Evolutionary conservation across 2,797 vertebrate genomes (phyloP), one percentile per base, ranked within the genome.

Genomic region (Mus caroli): DNA sequence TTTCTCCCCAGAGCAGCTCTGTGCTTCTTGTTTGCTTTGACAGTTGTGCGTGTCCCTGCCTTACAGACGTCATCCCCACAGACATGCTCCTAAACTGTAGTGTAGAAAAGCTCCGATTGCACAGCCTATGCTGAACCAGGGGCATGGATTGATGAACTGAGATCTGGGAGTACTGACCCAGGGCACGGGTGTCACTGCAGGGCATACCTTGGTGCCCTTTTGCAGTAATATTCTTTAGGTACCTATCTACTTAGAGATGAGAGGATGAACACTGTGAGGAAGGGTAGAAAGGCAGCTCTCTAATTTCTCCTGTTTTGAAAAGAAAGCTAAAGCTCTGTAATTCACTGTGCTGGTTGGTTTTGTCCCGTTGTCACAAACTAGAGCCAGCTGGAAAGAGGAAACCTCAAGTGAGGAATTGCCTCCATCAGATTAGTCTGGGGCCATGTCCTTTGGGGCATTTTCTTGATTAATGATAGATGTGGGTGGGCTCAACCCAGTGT

Each of bases 131-230:
- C 24, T 54, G 34, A 80, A 90, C 43, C 40, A 13, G 15, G 37
- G 93, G 31, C 28, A 19, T 24, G 31, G 78, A 50, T 50, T 62
- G 78, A 19, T 24, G 31, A 83, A 56, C 56, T 62, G 78, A 73
- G n/a, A 77, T 93, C 69, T 2, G 0, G 11, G 40, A 90, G 24
- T 58, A 67, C 69, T 79, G 56, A 94, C 10, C 20, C 37, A 19
- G 69, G 77, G 28, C 6, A 4, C 34, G 31, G 31, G 19, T 46
- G 15, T 86, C 20, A 58, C 78, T 43, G 40, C 52, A 69, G 34
- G 46, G n/a, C 54, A 12, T 50, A 78, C n/a, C 31, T 88, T 78
- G n/a, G 40, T 69, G 50, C 24, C 34, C 71, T 96, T 93, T 90
- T 62, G 83, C 69, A 52, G 85, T 58, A 60, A 1, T n/a, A 43